Conservation (phyloP, 2,113 vertebrate genomes). For the Brachionichthys hirsutus region DNA sequence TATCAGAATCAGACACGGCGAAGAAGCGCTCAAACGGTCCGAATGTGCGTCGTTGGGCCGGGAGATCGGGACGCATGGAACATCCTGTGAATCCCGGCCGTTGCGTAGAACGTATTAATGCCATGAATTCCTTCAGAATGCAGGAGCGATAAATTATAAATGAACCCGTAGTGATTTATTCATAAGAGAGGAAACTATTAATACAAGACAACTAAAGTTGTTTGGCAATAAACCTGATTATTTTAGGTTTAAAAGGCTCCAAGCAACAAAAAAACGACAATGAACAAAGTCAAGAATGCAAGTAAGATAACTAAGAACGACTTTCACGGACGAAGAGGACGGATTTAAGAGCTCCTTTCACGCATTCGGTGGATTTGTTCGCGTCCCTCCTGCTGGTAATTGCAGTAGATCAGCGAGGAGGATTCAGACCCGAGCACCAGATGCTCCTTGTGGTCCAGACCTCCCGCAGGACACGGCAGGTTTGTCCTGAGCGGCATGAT, state of each 20-base stretch:
- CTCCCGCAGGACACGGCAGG: slow-evolving; percentile 58
- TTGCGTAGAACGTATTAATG: not conserved
- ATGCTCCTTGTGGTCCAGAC: slow-evolving; percentile 56
- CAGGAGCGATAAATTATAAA: slow-evolving; percentile 4
- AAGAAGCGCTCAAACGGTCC: too few species aligned
- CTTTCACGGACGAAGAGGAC: too few species aligned
- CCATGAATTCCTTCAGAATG: not conserved
- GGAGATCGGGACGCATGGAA: not conserved
- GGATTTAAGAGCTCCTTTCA: not conserved
- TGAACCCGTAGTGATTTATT: not conserved
- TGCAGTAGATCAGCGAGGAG: slow-evolving; percentile 26
- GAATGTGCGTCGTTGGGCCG: not conserved
- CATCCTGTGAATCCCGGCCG: not conserved
- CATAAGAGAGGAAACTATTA: not conserved
- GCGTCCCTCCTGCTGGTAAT: slow-evolving; percentile 21
- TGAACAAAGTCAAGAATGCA: too few species aligned
- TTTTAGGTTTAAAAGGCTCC: not conserved
- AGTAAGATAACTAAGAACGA: too few species aligned
- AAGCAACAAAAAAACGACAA: not conserved
- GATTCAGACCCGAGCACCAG: slow-evolving; percentile 42
- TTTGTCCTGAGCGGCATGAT: slow-evolving; percentile 55
- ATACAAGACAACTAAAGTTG: not conserved
- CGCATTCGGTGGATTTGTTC: too few species aligned
- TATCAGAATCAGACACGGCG: too few species aligned
- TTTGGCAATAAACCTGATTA: too few species aligned